These are phyloP conservation scores for Haemorhous mexicanus DNA, from an alignment of 2,113 vertebrate genomes.

Conservation along the genomic window DNA sequence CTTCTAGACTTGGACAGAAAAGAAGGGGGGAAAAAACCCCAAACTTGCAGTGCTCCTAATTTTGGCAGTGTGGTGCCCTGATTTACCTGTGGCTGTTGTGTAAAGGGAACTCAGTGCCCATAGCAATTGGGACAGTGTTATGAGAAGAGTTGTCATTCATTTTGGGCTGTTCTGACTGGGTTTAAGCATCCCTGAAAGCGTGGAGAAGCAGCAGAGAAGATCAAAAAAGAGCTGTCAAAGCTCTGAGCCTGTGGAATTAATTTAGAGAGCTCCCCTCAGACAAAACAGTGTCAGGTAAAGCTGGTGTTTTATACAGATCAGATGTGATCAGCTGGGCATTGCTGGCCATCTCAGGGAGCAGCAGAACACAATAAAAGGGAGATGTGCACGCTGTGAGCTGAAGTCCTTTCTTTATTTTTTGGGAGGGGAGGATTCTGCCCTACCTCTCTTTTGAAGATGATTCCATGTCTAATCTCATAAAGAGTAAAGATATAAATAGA, in stretches of 20 bases:
- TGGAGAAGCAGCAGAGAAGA: not conserved
- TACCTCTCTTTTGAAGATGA: not conserved
- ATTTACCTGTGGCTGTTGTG: not conserved
- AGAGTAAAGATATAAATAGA: not conserved
- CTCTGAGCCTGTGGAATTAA: conserved; percentile 27
- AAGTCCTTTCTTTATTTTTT: not conserved
- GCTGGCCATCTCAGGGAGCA: not conserved
- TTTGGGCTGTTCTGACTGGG: not conserved
- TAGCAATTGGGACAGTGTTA: not conserved
- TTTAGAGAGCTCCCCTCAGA: conserved; percentile 17
- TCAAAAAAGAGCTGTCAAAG: conserved; percentile 18
- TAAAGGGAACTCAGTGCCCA: not conserved
- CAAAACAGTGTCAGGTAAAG: conserved; percentile 14
- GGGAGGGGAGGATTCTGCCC: not conserved
- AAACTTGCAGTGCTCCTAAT: not conserved
- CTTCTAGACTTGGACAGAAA: not conserved
- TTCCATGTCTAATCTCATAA: not conserved
- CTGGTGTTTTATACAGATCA: not conserved
- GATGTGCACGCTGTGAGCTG: not conserved
- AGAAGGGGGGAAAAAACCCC: not conserved
- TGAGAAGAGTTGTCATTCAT: not conserved
- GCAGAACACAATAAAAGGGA: not conserved
- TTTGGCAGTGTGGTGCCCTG: not conserved
- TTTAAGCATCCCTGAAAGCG: not conserved
- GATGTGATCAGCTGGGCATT: not conserved